Evolutionary conservation across 1,140 invertebrate species (phyloP), one percentile per base, ranked within the genome.

Genomic region (Zaprionus ghesquierei): DNA sequence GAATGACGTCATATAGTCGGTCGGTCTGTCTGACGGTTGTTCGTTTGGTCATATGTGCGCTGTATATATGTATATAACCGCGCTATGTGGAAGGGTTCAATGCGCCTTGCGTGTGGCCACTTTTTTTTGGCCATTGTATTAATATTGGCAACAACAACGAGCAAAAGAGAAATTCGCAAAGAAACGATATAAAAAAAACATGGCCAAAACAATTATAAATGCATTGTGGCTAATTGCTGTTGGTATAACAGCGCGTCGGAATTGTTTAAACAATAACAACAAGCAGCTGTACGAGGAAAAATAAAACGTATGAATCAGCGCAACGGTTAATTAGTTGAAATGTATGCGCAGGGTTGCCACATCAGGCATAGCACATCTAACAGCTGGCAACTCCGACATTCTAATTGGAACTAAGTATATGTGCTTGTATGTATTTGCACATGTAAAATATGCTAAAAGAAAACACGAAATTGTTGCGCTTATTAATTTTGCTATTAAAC

Each of bases 31-130:
- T 46, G 18, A 8, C 41, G 4, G 18, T 46, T 46, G 41, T 18
- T 22, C 18, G 10, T 46, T 41, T 41, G n/a, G 15, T 12, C 41
- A 44, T 44, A 20, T 10, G 3, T 10, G 2, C 5, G 5, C 8
- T 72, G 63, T 62, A 49, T 18, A 31, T 9, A 53, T n/a, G 22
- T 20, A 49, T 18, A 55, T 38, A 60, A 70, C 55, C 18, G 53
- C 46, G 51, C 20, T 33, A n/a, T 66, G 61, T 82, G 60, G 89
- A 77, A 74, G 79, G 79, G 79, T 89, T 84, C 84, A 89, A 69
- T 75, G 84, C 33, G 63, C 79, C 50, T 65, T 62, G 51, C 56
- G 50, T 60, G 70, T 51, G 23, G 5, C 35, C 13, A 38, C 38
- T 46, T 46, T 60, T 46, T 59, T 33, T 71, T 70, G 27, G 60